phyloP scores from a whole-genome alignment of 2,113 vertebrate species.

The Tragelaphus buxtoni region DNA sequence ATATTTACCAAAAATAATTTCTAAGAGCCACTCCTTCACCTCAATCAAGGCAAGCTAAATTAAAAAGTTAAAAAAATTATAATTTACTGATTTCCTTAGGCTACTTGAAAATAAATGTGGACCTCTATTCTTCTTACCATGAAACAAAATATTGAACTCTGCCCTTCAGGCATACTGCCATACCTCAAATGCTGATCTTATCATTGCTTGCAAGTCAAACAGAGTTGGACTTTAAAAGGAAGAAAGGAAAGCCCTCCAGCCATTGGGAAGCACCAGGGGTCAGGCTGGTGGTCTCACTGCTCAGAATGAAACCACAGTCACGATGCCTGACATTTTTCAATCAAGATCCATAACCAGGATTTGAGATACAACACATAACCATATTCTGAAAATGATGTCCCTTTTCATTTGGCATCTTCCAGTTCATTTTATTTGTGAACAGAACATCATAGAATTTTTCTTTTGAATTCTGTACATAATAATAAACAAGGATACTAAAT shows the following conservation, averaged over 20 bases:
- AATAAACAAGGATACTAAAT: neutral
- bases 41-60: neutral
- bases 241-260: constrained; percentile 40
- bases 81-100: constrained; percentile 35
- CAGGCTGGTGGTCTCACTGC: neutral
- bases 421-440: neutral
- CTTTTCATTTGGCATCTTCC: neutral
- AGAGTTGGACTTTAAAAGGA: constrained; percentile 55
- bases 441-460: neutral
- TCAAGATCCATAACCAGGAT: neutral
- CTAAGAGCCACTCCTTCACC: neutral
- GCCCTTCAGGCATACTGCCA: constrained; percentile 28
- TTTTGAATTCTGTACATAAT: neutral
- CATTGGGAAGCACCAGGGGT: neutral
- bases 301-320: neutral
- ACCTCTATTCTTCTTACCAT: neutral
- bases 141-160: constrained; percentile 65
- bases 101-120: constrained; percentile 25
- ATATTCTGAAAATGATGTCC: neutral
- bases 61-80: neutral
- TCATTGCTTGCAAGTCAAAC: constrained; percentile 49
- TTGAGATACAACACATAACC: neutral
- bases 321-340: neutral
- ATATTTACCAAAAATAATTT: neutral
- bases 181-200: constrained; percentile 66